Evolutionary conservation across 2,888 invertebrate species (phyloP).

Genomic region (Lasioglossum morio): DNA sequence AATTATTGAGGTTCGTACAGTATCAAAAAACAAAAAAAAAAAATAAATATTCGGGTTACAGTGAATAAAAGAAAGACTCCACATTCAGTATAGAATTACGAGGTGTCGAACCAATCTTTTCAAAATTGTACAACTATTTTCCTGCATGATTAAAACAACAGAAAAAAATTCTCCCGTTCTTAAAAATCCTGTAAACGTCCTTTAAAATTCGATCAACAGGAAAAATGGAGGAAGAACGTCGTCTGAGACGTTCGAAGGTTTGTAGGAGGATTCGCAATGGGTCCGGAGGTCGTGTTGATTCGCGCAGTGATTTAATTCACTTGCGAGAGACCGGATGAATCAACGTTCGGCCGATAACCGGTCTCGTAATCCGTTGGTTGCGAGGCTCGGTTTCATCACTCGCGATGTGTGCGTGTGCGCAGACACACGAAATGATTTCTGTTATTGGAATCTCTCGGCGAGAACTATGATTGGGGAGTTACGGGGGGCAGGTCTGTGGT

Average conservation of each 20-base stretch:
- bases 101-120: neutral
- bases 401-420: conserved; percentile 49
- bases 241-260: neutral
- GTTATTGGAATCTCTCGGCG: conserved; percentile 37
- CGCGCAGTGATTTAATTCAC: conserved; percentile 48
- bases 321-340: conserved; percentile 55
- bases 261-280: conserved; percentile 20
- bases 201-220: neutral
- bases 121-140: neutral
- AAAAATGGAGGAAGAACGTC: neutral
- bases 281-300: neutral
- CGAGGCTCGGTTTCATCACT: neutral
- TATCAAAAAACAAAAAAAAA: too few relatives aligned
- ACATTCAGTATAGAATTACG: neutral
- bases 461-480: neutral
- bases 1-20: neutral
- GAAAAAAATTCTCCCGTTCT: too few relatives aligned
- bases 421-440: conserved; percentile 65
- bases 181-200: too few relatives aligned
- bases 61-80: neutral
- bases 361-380: neutral
- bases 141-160: neutral
- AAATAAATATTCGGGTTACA: neutral
- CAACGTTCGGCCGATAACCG: conserved; percentile 53
- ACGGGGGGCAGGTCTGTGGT: conserved; percentile 6